Conservation (phyloP, 2,797 vertebrate species). For the Neosilurus mollespiculum region DNA sequence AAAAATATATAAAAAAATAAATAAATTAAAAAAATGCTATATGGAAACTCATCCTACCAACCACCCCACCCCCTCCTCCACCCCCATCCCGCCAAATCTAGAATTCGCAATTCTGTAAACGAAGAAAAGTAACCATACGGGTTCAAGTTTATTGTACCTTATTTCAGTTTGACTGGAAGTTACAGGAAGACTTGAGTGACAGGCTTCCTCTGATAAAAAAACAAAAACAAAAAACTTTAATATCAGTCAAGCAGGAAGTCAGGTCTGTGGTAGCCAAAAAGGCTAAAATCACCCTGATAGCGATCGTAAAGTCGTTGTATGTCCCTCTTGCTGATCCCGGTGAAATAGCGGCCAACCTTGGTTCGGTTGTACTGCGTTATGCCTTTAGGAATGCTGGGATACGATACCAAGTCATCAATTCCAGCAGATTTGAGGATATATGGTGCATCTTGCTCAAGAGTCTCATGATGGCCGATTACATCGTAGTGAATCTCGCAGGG, state of each 20-base stretch:
- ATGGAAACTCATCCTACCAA: too few species aligned
- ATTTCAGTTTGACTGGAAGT: slow-evolving; percentile 15
- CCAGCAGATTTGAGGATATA: slow-evolving; percentile 87
- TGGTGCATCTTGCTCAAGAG: slow-evolving; percentile 87
- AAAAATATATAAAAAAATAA: too few species aligned
- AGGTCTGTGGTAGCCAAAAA: slow-evolving; percentile 91
- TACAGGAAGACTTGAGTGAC: slow-evolving; percentile 23
- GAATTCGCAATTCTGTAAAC: slow-evolving; percentile 2
- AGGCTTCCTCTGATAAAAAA: background rate
- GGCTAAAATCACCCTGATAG: slow-evolving; percentile 89
- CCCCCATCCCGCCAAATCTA: background rate
- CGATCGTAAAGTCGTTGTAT: slow-evolving; percentile 83
- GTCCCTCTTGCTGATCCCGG: slow-evolving; percentile 87
- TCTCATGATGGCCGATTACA: slow-evolving; percentile 93
- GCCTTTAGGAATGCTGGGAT: slow-evolving; percentile 92
- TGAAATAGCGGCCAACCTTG: slow-evolving; percentile 91
- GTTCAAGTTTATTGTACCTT: background rate
- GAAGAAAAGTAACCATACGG: background rate
- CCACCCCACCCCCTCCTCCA: too few species aligned
- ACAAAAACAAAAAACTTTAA: background rate
- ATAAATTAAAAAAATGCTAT: too few species aligned
- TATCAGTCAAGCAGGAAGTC: slow-evolving; percentile 87
- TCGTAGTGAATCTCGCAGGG: slow-evolving; percentile 90
- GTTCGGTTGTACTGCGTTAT: slow-evolving; percentile 92
- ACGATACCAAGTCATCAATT: slow-evolving; percentile 75